phyloP scores from a whole-genome alignment of 2,888 invertebrate genomes.

The Leptopilina syphax region DNA sequence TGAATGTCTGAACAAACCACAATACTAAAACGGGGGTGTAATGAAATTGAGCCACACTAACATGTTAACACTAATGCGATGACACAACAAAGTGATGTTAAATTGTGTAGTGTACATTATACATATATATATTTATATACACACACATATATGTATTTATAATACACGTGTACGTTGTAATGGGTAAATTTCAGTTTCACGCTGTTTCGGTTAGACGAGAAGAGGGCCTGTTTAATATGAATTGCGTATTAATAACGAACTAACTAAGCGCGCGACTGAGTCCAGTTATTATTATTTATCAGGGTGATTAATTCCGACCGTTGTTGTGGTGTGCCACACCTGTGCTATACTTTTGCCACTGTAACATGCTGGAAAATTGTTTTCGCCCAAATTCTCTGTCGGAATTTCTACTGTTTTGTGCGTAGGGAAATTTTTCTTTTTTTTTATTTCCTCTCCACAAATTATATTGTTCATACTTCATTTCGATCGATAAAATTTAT shows the following conservation, averaged over 20 bases:
- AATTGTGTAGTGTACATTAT: background rate
- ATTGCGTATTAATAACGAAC: constrained; percentile 76
- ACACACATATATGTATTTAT: background rate
- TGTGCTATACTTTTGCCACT: constrained; percentile 59
- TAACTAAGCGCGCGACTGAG: constrained; percentile 67
- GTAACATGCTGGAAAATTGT: constrained; percentile 62
- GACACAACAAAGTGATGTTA: constrained; percentile 34
- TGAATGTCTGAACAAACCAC: constrained; percentile 27
- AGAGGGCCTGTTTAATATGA: constrained; percentile 72
- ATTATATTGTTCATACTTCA: background rate
- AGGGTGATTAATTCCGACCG: constrained; percentile 73
- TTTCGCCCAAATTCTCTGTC: constrained; percentile 53
- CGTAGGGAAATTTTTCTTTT: constrained; percentile 29
- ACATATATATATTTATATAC: background rate
- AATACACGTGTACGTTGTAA: constrained; percentile 22
- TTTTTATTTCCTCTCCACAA: background rate
- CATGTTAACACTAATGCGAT: constrained; percentile 26
- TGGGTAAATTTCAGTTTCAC: constrained; percentile 43
- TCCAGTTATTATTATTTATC: constrained; percentile 75
- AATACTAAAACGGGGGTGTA: constrained; percentile 24
- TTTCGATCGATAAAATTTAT: background rate
- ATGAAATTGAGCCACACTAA: constrained; percentile 36
- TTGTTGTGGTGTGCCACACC: constrained; percentile 69
- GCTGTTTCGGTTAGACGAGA: constrained; percentile 59
- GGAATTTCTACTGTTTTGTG: constrained; percentile 41